Evolutionary conservation across 2,797 vertebrate species (phyloP), one percentile per base, ranked within the genome.

Genomic region (Allobates femoralis): DNA sequence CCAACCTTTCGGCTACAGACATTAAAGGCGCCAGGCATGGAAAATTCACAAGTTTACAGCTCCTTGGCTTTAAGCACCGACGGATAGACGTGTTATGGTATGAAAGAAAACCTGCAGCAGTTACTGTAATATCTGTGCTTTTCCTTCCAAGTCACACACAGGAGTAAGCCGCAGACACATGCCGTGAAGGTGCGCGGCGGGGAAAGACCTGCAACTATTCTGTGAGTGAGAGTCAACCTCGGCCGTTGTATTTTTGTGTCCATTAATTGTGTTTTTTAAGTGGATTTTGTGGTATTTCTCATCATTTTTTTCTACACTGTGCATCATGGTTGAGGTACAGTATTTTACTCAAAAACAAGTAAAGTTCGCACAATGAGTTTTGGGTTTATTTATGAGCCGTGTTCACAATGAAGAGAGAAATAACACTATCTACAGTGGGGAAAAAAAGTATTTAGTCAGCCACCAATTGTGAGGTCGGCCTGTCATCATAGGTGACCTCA

Each of bases 61-160:
- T 50, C 18, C 28, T 73, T 80, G 77, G 76, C 76, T 71, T 66
- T 26, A 15, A 69, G 51, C n/a, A 26, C 14, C 67, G 81, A 71
- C 51, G 30, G 62, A 79, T 23, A 62, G 84, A 62, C 37, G 14
- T 23, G 19, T 60, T 66, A 67, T 15, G 21, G 50, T 55, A 51
- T 21, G 75, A 64, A 62, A 87, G 73, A 34, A 23, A 87, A 23
- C 58, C 26, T 74, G 15, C 26, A 8, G 51, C 81, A 23, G 34
- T 32, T 58, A 56, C 23, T 73, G 6, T 66, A 28, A 71, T 77
- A 79, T 75, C 28, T 34, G 16, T 34, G 14, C 60, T 79, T 85
- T 51, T 56, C 62, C 51, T 23, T 87, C 81, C 74, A 87, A 87
- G 86, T 83, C 81, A 87, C 85, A 87, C 74, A 79, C 75, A 30